phyloP scores from a whole-genome alignment of 2,888 invertebrate genomes.

The Mycogona germanica region DNA sequence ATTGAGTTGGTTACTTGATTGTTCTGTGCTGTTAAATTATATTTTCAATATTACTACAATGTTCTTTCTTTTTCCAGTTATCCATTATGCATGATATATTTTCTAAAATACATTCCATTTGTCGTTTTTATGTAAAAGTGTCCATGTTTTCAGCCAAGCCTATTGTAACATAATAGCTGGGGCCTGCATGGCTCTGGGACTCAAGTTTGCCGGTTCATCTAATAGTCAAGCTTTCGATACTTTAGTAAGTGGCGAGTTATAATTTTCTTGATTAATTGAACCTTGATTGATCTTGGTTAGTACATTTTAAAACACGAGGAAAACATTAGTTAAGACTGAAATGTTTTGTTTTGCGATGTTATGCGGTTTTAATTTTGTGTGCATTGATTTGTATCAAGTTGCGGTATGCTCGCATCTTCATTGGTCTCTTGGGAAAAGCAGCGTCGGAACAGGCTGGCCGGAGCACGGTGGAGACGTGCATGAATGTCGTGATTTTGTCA shows the following conservation, averaged over 20 bases:
- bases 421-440: slow-evolving; percentile 52
- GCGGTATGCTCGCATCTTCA: slow-evolving; percentile 55
- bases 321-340: no score
- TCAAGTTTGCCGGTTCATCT: slow-evolving; percentile 88
- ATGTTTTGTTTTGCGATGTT: slow-evolving; percentile 8
- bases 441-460: slow-evolving; percentile 79
- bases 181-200: slow-evolving; percentile 82
- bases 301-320: no score
- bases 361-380: slow-evolving; percentile 5
- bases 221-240: slow-evolving; percentile 66
- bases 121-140: not conserved
- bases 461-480: slow-evolving; percentile 76
- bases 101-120: not conserved
- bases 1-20: no score
- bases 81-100: not conserved
- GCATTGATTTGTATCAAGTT: slow-evolving; percentile 32
- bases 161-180: slow-evolving; percentile 94
- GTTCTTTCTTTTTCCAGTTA: not conserved
- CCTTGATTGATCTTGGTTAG: not conserved
- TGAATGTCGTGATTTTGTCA: slow-evolving; percentile 68
- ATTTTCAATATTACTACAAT: not conserved
- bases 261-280: not conserved
- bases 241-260: slow-evolving; percentile 36
- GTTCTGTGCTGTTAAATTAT: not conserved
- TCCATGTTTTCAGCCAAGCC: slow-evolving; percentile 56